Evolutionary conservation across 2,113 vertebrate species (phyloP), one percentile per base, ranked within the genome.

Genomic region (Papio anubis): DNA sequence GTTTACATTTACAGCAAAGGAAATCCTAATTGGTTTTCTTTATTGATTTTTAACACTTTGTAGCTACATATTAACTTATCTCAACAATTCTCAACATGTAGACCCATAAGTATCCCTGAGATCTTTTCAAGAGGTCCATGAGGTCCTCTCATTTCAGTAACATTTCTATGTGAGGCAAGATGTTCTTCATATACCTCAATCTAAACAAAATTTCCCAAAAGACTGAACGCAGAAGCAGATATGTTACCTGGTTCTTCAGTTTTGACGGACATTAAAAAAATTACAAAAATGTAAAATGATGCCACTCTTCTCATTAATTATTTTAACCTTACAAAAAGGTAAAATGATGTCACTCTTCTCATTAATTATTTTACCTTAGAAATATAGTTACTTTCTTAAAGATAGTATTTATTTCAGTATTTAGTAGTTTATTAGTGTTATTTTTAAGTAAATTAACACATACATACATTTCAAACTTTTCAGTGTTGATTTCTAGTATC

Each of bases 41-140:
- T 88, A 75, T 50, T 88, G 21, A 6, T 80, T 93, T 86, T 79
- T 52, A 66, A 66, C 20, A 80, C 35, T 57, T 93, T 95, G 25
- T 72, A 84, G 45, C 9, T 79, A 59, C 6, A 8, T 43, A 84
- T 6, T 68, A 86, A 4, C 38, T 90, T 10, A 64, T 43, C 5
- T 83, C 78, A 88, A 68, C 2, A 84, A 48, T 94, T 88, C 8
- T 79, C 70, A 64, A 40, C 61, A 0, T 86, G 14, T 80, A 40
- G 6, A 66, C 3, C 1, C 5, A 3, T 21, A 32, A 1, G 1
- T 0, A 3, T 40, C 9, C 6, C 64, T 79, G 78, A 55, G 13
- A 14, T 70, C 13, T 23, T 82, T 72, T 70, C 64, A 57, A 23
- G 3, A 21, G 16, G 6, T 72, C 9, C 17, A 55, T 64, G 23